These are phyloP conservation scores for Plecturocebus donacophilus DNA, from an alignment of 2,113 vertebrate genomes.

Conservation along the genomic window DNA sequence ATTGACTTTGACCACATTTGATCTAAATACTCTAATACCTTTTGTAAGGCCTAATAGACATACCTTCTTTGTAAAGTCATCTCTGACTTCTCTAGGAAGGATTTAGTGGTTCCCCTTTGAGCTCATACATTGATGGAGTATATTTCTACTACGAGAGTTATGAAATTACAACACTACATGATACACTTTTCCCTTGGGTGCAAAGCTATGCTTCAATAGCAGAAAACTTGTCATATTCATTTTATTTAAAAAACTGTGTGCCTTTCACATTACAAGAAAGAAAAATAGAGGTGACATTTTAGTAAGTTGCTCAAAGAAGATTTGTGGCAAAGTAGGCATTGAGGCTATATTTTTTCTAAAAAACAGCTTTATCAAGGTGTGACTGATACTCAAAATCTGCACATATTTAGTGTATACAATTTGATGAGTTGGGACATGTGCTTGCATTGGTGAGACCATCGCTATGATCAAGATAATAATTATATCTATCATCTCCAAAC, in stretches of 20 bases:
- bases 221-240: neutral
- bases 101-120: neutral
- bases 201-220: neutral
- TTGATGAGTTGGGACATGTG: neutral
- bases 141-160: neutral
- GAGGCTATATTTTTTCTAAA: neutral
- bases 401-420: neutral
- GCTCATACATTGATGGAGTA: neutral
- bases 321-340: neutral
- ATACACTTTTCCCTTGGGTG: neutral
- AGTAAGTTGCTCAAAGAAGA: neutral
- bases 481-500: neutral
- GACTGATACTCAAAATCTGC: fast-evolving
- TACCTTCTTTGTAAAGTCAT: neutral
- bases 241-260: neutral
- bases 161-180: neutral
- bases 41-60: neutral
- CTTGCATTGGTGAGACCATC: fast-evolving
- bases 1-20: neutral
- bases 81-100: neutral
- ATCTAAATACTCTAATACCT: neutral
- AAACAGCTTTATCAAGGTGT: neutral
- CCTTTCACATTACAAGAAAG: neutral
- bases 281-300: neutral
- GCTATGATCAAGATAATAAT: neutral